Conservation (phyloP, 2,888 invertebrate genomes). For the Lochmaea capreae region DNA sequence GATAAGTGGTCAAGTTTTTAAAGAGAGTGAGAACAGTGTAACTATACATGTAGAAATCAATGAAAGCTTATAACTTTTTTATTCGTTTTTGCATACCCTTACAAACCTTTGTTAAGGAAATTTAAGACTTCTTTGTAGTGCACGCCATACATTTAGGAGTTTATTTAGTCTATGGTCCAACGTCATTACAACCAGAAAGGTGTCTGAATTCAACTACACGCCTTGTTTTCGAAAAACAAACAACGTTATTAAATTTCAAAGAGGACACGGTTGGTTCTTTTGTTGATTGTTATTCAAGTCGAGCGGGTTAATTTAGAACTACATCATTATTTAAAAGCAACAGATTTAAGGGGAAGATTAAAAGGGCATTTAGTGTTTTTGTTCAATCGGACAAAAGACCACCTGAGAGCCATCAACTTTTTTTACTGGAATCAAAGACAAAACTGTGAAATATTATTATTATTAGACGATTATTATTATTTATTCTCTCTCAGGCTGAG, state of each 20-base stretch:
- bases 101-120: constrained; percentile 54
- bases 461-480: too few relatives aligned
- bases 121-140: constrained; percentile 54
- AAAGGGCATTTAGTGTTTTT: constrained; percentile 25
- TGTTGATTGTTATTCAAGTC: constrained; percentile 41
- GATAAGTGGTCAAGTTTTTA: constrained; percentile 42
- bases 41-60: constrained; percentile 37
- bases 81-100: constrained; percentile 46
- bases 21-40: not conserved
- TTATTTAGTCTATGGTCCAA: constrained; percentile 50
- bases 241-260: constrained; percentile 46
- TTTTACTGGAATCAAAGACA: constrained; percentile 10
- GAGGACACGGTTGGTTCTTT: constrained; percentile 37
- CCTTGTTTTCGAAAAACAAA: constrained; percentile 42
- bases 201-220: constrained; percentile 43
- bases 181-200: constrained; percentile 44
- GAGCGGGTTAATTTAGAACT: constrained; percentile 42
- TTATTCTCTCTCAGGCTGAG: too few relatives aligned
- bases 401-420: constrained; percentile 22
- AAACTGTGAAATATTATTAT: not conserved
- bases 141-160: constrained; percentile 44
- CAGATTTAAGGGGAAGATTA: constrained; percentile 31
- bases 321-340: constrained; percentile 34
- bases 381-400: constrained; percentile 22
- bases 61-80: constrained; percentile 54